These are phyloP conservation scores for Smutsia temminckii DNA, from an alignment of 2,797 vertebrate species.

Conservation along the genomic window DNA sequence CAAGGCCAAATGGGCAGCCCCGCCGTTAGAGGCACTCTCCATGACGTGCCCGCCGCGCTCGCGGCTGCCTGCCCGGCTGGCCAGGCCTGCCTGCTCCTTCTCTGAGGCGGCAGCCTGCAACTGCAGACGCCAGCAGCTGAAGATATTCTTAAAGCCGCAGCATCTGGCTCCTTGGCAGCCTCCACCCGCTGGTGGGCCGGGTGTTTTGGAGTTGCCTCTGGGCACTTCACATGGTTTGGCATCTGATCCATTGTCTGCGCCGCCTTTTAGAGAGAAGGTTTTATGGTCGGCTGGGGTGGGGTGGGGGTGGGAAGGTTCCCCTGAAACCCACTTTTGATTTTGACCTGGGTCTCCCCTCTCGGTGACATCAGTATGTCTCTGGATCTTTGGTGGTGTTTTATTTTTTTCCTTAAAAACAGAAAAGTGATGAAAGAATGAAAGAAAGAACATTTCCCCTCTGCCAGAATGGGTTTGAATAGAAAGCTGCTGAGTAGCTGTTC, in stretches of 20 bases:
- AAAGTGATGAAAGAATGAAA: conserved; percentile 57
- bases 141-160: conserved; percentile 89
- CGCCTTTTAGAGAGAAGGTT: conserved; percentile 83
- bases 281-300: not conserved
- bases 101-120: conserved; percentile 81
- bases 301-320: not conserved
- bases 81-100: conserved; percentile 70
- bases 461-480: conserved; percentile 68
- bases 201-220: conserved; percentile 87
- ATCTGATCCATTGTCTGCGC: conserved; percentile 84
- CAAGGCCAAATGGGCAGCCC: conserved; percentile 74
- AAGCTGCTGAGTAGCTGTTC: conserved; percentile 17
- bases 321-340: conserved; percentile 33
- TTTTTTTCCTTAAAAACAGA: not conserved
- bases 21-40: conserved; percentile 50
- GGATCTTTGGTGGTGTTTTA: conserved; percentile 61
- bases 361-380: conserved; percentile 82
- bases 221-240: conserved; percentile 87
- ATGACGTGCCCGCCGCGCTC: not conserved
- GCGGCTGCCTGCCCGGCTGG: conserved; percentile 43
- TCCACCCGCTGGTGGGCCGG: conserved; percentile 85
- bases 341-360: conserved; percentile 63
- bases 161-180: conserved; percentile 89
- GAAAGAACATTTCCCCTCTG: conserved; percentile 59
- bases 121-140: conserved; percentile 86